These are phyloP conservation scores for Pygoscelis adeliae DNA, from an alignment of 2,113 vertebrate genomes.

Conservation along the genomic window DNA sequence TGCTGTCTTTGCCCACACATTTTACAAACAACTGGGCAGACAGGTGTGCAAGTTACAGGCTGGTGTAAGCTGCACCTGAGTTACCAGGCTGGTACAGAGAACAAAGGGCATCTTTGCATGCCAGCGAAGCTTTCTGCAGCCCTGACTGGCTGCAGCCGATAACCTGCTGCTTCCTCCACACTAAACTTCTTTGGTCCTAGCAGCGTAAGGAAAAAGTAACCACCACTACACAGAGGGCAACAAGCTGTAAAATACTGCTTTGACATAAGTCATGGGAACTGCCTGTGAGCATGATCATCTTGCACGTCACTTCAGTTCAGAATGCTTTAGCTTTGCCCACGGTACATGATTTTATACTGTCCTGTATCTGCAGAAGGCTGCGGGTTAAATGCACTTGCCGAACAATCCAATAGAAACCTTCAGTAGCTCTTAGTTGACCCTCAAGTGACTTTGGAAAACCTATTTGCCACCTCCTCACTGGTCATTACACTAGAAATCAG, in stretches of 20 bases:
- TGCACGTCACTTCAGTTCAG: neutral
- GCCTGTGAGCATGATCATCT: neutral
- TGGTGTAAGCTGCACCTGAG: neutral
- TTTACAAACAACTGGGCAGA: neutral
- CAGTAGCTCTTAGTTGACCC: neutral
- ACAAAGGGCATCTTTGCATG: neutral
- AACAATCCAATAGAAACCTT: neutral
- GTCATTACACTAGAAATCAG: neutral
- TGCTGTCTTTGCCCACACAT: accelerated
- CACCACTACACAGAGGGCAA: neutral
- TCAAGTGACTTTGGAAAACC: neutral
- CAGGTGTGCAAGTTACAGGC: accelerated
- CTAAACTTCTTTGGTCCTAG: neutral
- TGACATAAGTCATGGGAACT: neutral
- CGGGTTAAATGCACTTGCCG: neutral
- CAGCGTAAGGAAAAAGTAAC: neutral
- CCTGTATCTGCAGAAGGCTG: neutral
- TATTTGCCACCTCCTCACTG: neutral
- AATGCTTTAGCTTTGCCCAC: neutral
- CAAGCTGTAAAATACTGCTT: neutral
- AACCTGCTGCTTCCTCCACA: neutral
- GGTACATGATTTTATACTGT: neutral
- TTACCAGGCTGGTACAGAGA: neutral
- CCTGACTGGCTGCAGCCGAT: neutral
- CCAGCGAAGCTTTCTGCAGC: neutral